Conservation (phyloP, 1,140 invertebrate species). For the Papilio polytes region DNA sequence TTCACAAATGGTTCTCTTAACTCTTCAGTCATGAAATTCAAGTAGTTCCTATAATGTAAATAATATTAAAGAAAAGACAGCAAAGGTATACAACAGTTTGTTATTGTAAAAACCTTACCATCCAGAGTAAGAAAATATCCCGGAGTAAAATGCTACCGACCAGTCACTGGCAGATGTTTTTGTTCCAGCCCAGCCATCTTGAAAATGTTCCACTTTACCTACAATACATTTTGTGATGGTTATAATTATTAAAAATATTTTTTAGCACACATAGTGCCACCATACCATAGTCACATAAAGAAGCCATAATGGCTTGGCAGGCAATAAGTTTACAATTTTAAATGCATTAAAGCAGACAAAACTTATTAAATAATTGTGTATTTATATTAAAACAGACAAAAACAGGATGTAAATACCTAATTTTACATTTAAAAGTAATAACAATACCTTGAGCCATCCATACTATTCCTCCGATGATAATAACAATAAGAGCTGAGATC, state of each 20-base stretch:
- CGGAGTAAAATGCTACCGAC: conserved; percentile 96
- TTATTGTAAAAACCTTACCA: conserved; percentile 83
- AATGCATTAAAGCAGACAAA: too few relatives aligned
- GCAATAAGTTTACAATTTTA: too few relatives aligned
- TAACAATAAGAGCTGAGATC: conserved; percentile 91
- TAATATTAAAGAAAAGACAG: background rate
- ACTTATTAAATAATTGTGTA: too few relatives aligned
- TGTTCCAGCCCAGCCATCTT: conserved; percentile 91
- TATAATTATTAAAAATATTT: background rate
- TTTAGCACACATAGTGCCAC: too few relatives aligned
- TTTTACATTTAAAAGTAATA: background rate
- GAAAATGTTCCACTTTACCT: conserved; percentile 89
- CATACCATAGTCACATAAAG: too few relatives aligned
- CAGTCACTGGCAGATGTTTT: conserved; percentile 92
- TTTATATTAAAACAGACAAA: too few relatives aligned
- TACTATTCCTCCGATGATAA: conserved; percentile 92
- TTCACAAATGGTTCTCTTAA: conserved; percentile 97
- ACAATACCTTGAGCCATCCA: conserved; percentile 88
- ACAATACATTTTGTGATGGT: conserved; percentile 39
- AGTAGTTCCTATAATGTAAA: conserved; percentile 89
- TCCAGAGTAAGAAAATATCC: conserved; percentile 98
- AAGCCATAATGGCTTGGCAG: too few relatives aligned
- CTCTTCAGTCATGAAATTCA: conserved; percentile 99
- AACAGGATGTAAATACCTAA: too few relatives aligned
- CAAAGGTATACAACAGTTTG: background rate